Percentiles rank a stretch among this genome's conserved stretches.
These are phyloP conservation scores for Sylvilagus floridanus DNA, from an alignment of 2,797 vertebrate species.

Conservation along the genomic window DNA sequence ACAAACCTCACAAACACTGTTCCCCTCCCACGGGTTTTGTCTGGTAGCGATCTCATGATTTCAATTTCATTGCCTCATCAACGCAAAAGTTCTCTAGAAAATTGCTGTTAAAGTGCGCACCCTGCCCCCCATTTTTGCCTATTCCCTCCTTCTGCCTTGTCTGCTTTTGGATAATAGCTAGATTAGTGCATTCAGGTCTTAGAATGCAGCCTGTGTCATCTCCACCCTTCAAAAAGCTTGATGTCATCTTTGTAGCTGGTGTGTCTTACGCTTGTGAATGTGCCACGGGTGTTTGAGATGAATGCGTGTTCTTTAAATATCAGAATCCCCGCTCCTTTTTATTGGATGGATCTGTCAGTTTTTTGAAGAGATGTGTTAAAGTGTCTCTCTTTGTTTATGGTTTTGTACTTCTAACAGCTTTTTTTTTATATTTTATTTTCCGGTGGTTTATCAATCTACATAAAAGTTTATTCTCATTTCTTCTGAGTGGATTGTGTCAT, in stretches of 20 bases:
- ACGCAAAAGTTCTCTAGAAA: not conserved
- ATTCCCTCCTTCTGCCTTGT: not conserved
- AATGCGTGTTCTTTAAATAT: conserved; percentile 2
- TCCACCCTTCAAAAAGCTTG: not conserved
- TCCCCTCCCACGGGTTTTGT: not conserved
- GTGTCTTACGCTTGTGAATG: not conserved
- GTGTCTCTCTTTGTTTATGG: conserved; percentile 9
- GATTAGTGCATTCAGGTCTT: not conserved
- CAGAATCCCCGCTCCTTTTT: conserved; percentile 27
- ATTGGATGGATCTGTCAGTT: not conserved
- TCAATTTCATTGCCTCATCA: conserved; percentile 11
- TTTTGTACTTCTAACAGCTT: conserved; percentile 17
- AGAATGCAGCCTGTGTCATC: not conserved
- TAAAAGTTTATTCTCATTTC: conserved; percentile 64
- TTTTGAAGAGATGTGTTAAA: conserved; percentile 20
- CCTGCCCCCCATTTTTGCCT: not conserved
- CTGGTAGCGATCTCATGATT: not conserved
- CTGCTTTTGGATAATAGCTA: not conserved
- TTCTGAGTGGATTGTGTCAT: conserved; percentile 18
- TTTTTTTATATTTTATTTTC: conserved; percentile 50
- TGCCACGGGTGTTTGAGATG: not conserved
- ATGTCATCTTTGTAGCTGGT: not conserved
- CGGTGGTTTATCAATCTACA: conserved; percentile 34
- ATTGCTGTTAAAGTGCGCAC: not conserved
- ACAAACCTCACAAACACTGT: not conserved